Conservation (phyloP, 2,113 vertebrate species). For the Apeltes quadracus region DNA sequence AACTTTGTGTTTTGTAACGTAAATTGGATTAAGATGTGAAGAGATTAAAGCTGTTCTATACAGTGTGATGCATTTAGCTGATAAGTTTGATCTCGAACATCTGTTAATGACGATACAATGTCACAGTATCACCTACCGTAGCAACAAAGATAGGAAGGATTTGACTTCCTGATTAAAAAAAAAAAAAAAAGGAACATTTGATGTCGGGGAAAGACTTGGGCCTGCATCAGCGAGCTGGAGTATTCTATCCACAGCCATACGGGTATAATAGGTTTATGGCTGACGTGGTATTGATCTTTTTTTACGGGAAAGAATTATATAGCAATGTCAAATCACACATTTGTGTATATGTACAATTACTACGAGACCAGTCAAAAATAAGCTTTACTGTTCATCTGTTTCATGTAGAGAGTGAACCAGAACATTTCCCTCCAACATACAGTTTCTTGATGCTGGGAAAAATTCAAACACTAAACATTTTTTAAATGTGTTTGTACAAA, state of each 20-base stretch:
- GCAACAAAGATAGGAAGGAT: slow-evolving; percentile 36
- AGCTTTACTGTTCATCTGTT: neutral
- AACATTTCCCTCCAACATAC: neutral
- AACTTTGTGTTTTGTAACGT: slow-evolving; percentile 20
- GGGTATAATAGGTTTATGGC: neutral
- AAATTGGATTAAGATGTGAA: slow-evolving; percentile 56
- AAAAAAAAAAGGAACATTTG: slow-evolving; percentile 7
- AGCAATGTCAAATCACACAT: neutral
- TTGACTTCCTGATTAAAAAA: neutral
- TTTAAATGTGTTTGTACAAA: too few relatives aligned
- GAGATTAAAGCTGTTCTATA: slow-evolving; percentile 44
- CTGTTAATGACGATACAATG: slow-evolving; percentile 51
- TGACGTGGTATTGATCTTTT: neutral
- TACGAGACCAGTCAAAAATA: neutral
- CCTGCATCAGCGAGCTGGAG: neutral
- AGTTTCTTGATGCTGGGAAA: too few relatives aligned
- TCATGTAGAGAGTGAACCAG: neutral
- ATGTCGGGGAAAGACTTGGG: neutral
- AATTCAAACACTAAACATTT: too few relatives aligned
- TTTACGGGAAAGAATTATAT: too few relatives aligned
- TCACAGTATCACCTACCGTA: slow-evolving; percentile 3
- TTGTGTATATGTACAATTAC: neutral
- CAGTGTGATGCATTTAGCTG: slow-evolving; percentile 25
- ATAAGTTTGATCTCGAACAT: slow-evolving; percentile 49
- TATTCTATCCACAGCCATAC: neutral